These are phyloP conservation scores for Darevskia mixta DNA, from an alignment of 2,797 vertebrate genomes.

Conservation along the genomic window DNA sequence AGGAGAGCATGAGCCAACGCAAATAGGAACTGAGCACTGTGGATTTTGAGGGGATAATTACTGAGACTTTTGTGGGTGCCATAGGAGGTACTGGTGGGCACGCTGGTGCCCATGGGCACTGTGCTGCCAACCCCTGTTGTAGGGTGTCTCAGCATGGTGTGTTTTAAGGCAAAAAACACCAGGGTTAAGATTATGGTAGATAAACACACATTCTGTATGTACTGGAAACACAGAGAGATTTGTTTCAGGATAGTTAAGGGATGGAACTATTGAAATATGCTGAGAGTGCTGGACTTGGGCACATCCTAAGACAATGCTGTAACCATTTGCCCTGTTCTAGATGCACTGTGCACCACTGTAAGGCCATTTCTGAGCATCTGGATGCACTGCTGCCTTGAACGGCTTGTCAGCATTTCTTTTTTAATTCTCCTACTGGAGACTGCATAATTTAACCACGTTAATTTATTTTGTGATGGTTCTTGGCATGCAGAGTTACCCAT, in stretches of 20 bases:
- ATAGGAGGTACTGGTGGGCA: too few relatives aligned
- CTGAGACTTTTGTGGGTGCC: too few relatives aligned
- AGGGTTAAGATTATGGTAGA: neutral
- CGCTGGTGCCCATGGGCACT: too few relatives aligned
- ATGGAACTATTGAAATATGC: neutral
- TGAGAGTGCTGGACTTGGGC: neutral
- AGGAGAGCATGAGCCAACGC: too few relatives aligned
- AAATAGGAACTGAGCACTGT: too few relatives aligned
- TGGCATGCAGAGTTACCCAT: constrained; percentile 42
- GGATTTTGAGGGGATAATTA: too few relatives aligned
- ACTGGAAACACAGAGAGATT: neutral
- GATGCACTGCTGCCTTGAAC: constrained; percentile 23
- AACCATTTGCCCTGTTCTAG: constrained; percentile 10
- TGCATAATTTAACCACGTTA: constrained; percentile 34
- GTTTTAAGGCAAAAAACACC: neutral
- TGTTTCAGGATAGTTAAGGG: neutral
- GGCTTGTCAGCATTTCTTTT: neutral
- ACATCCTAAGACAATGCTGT: neutral
- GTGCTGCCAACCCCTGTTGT: too few relatives aligned
- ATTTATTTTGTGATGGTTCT: constrained; percentile 31
- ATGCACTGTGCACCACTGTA: neutral
- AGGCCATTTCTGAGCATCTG: constrained; percentile 28
- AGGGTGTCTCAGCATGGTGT: neutral
- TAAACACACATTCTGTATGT: neutral
- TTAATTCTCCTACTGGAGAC: neutral